These are phyloP conservation scores for Drosophila tripunctata DNA, from an alignment of 2,888 invertebrate species.

Conservation along the genomic window DNA sequence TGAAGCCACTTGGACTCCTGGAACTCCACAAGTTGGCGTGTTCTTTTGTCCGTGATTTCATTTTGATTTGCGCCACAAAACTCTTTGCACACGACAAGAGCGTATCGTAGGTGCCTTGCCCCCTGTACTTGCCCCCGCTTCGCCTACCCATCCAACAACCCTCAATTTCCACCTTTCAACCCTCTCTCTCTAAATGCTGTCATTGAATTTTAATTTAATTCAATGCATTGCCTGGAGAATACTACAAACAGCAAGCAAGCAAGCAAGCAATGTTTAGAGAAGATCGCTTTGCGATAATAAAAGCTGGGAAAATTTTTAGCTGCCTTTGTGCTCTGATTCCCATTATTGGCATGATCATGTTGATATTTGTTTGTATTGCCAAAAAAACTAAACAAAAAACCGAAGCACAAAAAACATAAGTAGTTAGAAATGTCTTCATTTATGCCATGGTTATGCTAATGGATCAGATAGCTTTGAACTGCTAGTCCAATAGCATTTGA, in stretches of 20 bases:
- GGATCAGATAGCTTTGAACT: constrained; percentile 49
- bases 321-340: constrained; percentile 73
- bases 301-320: constrained; percentile 73
- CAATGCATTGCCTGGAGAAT: constrained; percentile 56
- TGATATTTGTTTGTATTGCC: constrained; percentile 52
- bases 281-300: constrained; percentile 71
- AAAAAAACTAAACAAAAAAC: constrained; percentile 3
- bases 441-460: constrained; percentile 73
- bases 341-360: constrained; percentile 68
- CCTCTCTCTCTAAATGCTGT: constrained; percentile 42
- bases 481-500: background rate
- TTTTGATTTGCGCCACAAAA: constrained; percentile 71
- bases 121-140: background rate
- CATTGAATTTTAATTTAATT: constrained; percentile 78
- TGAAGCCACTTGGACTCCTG: constrained; percentile 48
- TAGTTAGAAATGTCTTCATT: constrained; percentile 71
- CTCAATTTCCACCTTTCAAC: background rate
- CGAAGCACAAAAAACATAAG: constrained; percentile 7
- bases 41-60: constrained; percentile 74
- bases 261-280: constrained; percentile 57
- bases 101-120: constrained; percentile 62
- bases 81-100: constrained; percentile 70
- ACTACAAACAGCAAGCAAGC: constrained; percentile 25
- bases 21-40: constrained; percentile 54
- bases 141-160: background rate